These are phyloP conservation scores for Tinea trinotella DNA, from an alignment of 2,888 invertebrate genomes.

Conservation along the genomic window DNA sequence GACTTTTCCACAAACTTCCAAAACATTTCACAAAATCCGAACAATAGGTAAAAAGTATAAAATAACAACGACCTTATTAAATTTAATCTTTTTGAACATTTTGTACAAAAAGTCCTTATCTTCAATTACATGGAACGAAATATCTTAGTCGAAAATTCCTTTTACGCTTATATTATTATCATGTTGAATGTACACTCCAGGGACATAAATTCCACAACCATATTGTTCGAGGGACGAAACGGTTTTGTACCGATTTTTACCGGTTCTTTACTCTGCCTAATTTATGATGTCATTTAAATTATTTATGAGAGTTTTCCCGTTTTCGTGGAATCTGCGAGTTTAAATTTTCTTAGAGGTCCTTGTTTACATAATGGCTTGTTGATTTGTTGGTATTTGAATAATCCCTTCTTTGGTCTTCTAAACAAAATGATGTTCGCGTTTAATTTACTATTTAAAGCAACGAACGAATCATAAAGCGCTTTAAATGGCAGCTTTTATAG, in stretches of 20 bases:
- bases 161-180: slow-evolving; percentile 7
- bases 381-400: slow-evolving; percentile 11
- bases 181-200: slow-evolving; percentile 1
- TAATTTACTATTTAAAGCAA: slow-evolving; percentile 3
- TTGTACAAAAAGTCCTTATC: neutral
- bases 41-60: neutral
- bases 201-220: slow-evolving; percentile 3
- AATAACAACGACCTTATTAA: neutral
- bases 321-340: slow-evolving; percentile 1
- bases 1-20: too few relatives aligned
- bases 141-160: neutral
- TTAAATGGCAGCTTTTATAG: neutral
- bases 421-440: neutral
- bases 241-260: slow-evolving; percentile 15
- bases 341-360: slow-evolving; percentile 8
- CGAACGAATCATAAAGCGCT: neutral
- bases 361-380: slow-evolving; percentile 14
- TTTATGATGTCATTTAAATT: slow-evolving; percentile 12
- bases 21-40: too few relatives aligned
- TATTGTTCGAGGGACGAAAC: slow-evolving; percentile 1
- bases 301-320: slow-evolving; percentile 6
- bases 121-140: slow-evolving; percentile 6
- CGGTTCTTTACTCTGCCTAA: slow-evolving; percentile 10
- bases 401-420: neutral
- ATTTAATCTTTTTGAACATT: neutral